Evolutionary conservation across 2,797 vertebrate species (phyloP), one percentile per base, ranked within the genome.

Genomic region (Hephaestus fuliginosus): DNA sequence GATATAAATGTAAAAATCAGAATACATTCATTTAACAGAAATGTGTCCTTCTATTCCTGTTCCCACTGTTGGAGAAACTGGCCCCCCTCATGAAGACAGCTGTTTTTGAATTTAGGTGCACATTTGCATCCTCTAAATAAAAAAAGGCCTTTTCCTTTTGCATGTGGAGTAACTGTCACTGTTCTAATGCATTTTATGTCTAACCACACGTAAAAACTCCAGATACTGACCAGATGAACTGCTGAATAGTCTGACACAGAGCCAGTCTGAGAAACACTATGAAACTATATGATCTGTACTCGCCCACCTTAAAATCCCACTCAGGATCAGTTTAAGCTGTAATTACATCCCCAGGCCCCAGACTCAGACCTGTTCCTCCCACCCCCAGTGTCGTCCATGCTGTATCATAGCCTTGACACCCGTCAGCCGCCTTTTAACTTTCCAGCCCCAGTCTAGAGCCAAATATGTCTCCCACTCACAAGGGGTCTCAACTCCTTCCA

Each of bases 231-330:
- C 58, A 43, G 44, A 52, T 62, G 10, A 61, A 55, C 41, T 61
- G 36, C 25, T 80, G 48, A 81, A 62, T 69, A 62, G 33, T 72
- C 72, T 62, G 70, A 75, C 70, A 78, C 60, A 80, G 25, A 74
- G 14, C 25, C 71, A 55, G 66, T 68, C 76, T 67, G 55, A 77
- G 69, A 82, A 76, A 67, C 63, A 52, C 30, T 33, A 33, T 66
- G 39, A 81, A 66, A 28, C 33, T 55, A 65, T 44, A n/a, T 55
- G 62, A 36, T 74, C 39, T 76, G 46, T 51, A 48, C 69, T 73
- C 69, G 2, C 88, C 80, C 76, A 80, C 87, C 25, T 28, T 61
- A 49, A 84, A 88, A 76, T 75, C 82, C 86, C 78, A 83, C 80
- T 73, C 79, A 65, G 76, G 69, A 83, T 82, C 74, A 25, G 7